Conservation (phyloP, 2,888 invertebrate species). For the Eupithecia subumbrata region DNA sequence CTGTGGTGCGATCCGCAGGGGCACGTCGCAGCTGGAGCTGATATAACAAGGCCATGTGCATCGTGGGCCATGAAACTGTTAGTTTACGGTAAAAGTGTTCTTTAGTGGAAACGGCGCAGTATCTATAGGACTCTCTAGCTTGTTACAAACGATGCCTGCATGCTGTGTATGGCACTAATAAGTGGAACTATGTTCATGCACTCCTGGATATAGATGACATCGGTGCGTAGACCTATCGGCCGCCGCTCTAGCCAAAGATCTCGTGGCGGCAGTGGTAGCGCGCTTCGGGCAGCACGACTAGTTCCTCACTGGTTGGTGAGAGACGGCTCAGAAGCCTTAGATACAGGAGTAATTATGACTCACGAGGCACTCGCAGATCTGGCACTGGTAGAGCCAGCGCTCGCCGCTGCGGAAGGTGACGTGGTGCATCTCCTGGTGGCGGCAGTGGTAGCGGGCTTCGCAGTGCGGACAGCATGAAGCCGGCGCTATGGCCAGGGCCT, state of each 20-base stretch:
- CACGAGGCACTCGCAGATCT: constrained; percentile 95
- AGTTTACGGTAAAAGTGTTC: background rate
- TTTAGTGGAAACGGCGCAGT: background rate
- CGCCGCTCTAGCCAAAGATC: background rate
- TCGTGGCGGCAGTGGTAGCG: background rate
- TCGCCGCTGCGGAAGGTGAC: constrained; percentile 92
- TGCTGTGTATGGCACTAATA: background rate
- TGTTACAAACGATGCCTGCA: background rate
- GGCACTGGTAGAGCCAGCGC: constrained; percentile 95
- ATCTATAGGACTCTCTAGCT: background rate
- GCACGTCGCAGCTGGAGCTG: too few relatives aligned
- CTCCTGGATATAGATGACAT: too few relatives aligned
- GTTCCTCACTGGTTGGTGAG: background rate
- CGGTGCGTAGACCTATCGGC: too few relatives aligned
- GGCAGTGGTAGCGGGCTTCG: constrained; percentile 88
- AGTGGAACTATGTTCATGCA: background rate
- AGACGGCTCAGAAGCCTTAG: background rate
- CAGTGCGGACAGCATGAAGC: constrained; percentile 92
- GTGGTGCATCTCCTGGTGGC: constrained; percentile 91
- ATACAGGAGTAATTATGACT: constrained; percentile 54
- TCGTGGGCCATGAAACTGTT: too few relatives aligned
- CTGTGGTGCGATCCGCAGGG: too few relatives aligned
- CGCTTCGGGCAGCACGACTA: background rate
- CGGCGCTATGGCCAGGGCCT: constrained; percentile 72
- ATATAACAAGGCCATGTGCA: too few relatives aligned